Conservation (phyloP, 2,888 invertebrate genomes). For the Eupithecia exiguata region DNA sequence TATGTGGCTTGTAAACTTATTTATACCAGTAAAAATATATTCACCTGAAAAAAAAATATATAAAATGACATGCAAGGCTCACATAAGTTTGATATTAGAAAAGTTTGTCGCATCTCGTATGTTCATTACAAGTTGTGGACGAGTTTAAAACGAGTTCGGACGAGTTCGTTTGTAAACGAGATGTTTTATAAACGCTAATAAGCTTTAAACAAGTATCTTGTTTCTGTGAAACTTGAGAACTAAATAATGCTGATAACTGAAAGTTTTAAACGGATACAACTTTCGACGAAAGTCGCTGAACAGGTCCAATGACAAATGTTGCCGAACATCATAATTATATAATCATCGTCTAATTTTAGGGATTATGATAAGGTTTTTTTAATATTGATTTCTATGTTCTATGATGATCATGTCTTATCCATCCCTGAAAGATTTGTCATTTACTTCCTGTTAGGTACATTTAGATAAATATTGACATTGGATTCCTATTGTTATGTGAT, state of each 20-base stretch:
- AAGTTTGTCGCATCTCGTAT: slow-evolving; percentile 52
- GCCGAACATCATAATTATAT: neutral
- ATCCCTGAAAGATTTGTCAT: no score
- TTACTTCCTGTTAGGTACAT: no score
- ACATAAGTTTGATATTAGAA: slow-evolving; percentile 54
- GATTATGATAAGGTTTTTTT: no score
- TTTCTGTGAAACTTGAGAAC: neutral
- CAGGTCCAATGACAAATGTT: neutral
- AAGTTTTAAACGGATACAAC: neutral
- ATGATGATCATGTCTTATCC: no score
- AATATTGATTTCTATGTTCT: no score
- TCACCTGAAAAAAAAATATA: slow-evolving; percentile 14
- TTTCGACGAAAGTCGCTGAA: neutral
- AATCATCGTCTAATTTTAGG: no score
- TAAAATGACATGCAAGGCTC: slow-evolving; percentile 31
- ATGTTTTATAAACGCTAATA: slow-evolving; percentile 8
- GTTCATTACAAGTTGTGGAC: slow-evolving; percentile 36
- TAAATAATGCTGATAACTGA: neutral
- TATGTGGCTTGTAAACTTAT: neutral
- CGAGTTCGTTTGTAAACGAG: slow-evolving; percentile 7
- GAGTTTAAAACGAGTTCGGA: slow-evolving; percentile 1
- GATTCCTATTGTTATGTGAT: no score
- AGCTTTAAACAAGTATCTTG: slow-evolving; percentile 1
- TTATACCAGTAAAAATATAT: neutral
- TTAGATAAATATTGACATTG: no score